A percentile compares a stretch with the other conserved stretches of the same genome.
Conservation (phyloP, 2,113 vertebrate species). For the Hypomesus transpacificus region DNA sequence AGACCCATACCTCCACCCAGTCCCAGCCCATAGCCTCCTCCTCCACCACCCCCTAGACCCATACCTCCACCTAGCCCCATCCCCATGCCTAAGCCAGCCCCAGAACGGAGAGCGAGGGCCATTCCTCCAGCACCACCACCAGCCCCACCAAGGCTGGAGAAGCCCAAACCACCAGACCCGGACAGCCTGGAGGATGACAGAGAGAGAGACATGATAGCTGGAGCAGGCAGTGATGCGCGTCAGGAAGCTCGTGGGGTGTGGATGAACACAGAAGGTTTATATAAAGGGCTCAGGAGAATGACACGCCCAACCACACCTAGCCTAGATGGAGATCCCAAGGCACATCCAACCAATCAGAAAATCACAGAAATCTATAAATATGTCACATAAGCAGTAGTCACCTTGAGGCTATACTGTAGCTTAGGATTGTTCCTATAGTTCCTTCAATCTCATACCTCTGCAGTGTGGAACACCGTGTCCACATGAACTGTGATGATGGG, state of each 20-base stretch:
- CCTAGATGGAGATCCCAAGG: not conserved
- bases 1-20: not conserved
- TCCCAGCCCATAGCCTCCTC: constrained; percentile 6
- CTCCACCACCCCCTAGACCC: not conserved
- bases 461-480: too few species aligned
- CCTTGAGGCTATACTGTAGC: too few species aligned
- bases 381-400: too few species aligned
- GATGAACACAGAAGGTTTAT: not conserved
- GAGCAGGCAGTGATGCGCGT: not conserved
- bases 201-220: not conserved
- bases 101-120: constrained; percentile 4
- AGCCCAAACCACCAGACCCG: not conserved
- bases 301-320: not conserved
- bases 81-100: constrained; percentile 18
- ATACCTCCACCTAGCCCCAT: constrained; percentile 9
- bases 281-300: not conserved
- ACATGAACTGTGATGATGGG: not conserved
- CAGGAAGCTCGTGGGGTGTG: not conserved
- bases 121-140: constrained; percentile 12
- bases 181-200: constrained; percentile 2
- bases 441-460: not conserved
- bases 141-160: constrained; percentile 12
- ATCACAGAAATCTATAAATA: too few species aligned
- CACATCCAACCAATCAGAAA: too few species aligned
- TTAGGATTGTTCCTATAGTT: too few species aligned